Percentiles rank a stretch among this genome's conserved stretches.
These are phyloP conservation scores for Megathymus violae DNA, from an alignment of 1,140 invertebrate species.

Conservation along the genomic window DNA sequence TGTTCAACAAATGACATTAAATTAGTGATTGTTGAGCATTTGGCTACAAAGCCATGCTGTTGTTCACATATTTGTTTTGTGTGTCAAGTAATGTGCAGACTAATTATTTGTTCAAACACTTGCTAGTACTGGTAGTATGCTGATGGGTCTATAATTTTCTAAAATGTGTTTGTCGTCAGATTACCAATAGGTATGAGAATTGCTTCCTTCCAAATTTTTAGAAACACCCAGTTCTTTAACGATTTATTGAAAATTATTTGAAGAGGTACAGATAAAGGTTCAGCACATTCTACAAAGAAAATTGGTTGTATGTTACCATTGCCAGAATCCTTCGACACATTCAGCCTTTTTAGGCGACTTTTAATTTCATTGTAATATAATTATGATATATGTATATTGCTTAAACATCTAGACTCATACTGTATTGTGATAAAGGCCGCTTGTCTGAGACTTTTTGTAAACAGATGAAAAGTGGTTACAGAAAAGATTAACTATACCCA, in stretches of 20 bases:
- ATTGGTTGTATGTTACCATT: neutral
- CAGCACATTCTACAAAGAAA: conserved; percentile 10
- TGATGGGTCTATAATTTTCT: conserved; percentile 10
- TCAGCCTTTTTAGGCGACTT: neutral
- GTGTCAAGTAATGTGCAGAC: no score
- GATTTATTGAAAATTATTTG: conserved; percentile 17
- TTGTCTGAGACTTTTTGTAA: neutral
- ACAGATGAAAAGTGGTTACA: conserved; percentile 14
- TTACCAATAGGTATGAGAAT: conserved; percentile 15
- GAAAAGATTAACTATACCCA: conserved; percentile 17
- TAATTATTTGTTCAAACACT: no score
- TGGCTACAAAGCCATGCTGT: no score
- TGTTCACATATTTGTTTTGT: no score
- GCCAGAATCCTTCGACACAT: conserved; percentile 10
- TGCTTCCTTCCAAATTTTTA: conserved; percentile 14
- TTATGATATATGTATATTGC: conserved; percentile 1
- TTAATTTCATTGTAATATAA: neutral
- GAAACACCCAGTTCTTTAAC: conserved; percentile 2
- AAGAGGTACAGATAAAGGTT: conserved; percentile 4
- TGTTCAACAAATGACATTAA: conserved; percentile 9
- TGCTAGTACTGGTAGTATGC: conserved; percentile 12
- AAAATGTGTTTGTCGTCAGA: conserved; percentile 5
- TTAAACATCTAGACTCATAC: conserved; percentile 2
- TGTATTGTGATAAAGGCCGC: neutral
- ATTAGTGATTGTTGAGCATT: conserved; percentile 5